phyloP scores from a whole-genome alignment of 1,140 invertebrate genomes.

The Oncopodura yosiiana region DNA sequence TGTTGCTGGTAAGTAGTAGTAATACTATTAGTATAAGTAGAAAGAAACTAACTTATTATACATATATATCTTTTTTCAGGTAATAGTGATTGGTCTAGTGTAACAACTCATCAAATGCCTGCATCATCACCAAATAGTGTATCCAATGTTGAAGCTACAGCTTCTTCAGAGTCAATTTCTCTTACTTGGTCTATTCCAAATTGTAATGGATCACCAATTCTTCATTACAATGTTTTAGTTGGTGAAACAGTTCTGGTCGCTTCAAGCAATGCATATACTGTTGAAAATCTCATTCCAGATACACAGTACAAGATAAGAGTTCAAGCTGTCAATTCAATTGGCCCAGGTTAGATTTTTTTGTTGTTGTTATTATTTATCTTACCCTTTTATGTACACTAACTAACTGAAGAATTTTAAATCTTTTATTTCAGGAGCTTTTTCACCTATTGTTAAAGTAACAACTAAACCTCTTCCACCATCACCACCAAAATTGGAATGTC shows the following conservation, averaged over 20 bases:
- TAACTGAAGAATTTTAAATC: no score
- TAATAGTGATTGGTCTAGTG: constrained; percentile 56
- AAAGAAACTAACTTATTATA: no score
- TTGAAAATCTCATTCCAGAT: constrained; percentile 47
- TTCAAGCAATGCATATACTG: constrained; percentile 28
- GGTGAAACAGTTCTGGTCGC: constrained; percentile 36
- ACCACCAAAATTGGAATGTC: constrained; percentile 62
- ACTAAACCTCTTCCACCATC: constrained; percentile 65
- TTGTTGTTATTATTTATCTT: no score
- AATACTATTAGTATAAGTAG: no score
- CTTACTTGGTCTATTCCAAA: constrained; percentile 62
- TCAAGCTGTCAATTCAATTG: constrained; percentile 61
- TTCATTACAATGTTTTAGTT: constrained; percentile 63
- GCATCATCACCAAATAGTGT: constrained; percentile 63
- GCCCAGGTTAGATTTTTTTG: no score
- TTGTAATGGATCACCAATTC: constrained; percentile 59
- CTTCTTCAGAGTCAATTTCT: constrained; percentile 55
- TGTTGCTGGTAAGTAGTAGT: no score
- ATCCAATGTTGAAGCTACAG: constrained; percentile 48
- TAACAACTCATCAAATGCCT: constrained; percentile 53
- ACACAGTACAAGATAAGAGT: constrained; percentile 56
- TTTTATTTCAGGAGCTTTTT: constrained; percentile 70
- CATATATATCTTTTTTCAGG: no score
- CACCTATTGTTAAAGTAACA: constrained; percentile 54
- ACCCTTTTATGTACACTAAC: no score